Base-by-base conservation (phyloP, 2,888 invertebrate genomes). In the Merodon equestris region DNA sequence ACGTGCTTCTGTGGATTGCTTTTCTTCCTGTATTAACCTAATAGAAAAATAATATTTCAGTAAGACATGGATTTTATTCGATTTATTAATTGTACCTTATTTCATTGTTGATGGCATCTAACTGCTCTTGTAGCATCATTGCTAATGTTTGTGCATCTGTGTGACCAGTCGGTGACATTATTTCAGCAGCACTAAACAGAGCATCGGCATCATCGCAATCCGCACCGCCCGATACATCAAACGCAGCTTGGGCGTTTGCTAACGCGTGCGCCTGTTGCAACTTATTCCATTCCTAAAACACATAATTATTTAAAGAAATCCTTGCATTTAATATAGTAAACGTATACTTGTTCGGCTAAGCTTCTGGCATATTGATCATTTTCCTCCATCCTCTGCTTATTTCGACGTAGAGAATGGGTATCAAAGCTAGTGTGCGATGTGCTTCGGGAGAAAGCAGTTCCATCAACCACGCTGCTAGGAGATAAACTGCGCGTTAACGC, bases 81-180 rank as follows among this genome's bases (percentile, higher is more conserved):
- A 38, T 42, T 27, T 50, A 9, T 7, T 18, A 48, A 51, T 51
- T 50, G 34, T 81, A 84, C 85, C 88, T 92, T 85, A 99, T 99
- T 92, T 99, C 99, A 85, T 98, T 98, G 90, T 99, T 99, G 89
- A 99, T 99, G 86, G 99, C 99, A 91, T 99, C 99, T 82, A 99
- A 91, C 89, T 99, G 98, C 86, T 99, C 99, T 89, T 99, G 99
- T 84, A 99, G 92, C 97, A 99, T 98, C 88, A 98, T 93, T 51
- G 99, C 99, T 82, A 99, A 91, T 0, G 98, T 97, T 86, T 99
- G 99, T 53, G 99, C 98, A 90, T 99, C 99, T 1, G 96, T 95
- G 87, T 93, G 94, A 0, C 93, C 92, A 0, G 90, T 90, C 0
- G 94, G 94, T 45, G 94, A 94, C 84, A 93, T 91, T 84, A 93